Conservation (phyloP, 2,888 invertebrate genomes). For the Conops quadrifasciatus region DNA sequence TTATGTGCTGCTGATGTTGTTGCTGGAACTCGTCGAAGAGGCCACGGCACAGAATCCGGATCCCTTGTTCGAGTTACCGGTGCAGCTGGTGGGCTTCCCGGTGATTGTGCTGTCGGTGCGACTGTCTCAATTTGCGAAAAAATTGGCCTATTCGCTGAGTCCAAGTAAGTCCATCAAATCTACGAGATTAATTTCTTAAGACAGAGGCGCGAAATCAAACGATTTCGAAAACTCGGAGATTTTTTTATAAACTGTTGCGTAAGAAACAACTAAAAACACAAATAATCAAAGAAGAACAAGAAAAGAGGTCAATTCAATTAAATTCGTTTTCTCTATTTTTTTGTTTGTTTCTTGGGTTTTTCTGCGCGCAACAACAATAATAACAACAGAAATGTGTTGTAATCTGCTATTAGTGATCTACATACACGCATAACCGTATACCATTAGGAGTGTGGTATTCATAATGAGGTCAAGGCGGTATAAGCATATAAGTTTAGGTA, state of each 20-base stretch:
- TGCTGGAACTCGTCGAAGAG: conserved; percentile 57
- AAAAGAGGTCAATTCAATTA: no score
- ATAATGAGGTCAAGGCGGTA: no score
- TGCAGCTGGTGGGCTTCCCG: conserved; percentile 86
- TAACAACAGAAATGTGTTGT: no score
- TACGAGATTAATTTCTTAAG: not conserved
- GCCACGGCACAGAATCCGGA: conserved; percentile 64
- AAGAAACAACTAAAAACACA: no score
- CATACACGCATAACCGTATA: no score
- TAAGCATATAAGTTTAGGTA: no score
- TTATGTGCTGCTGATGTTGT: conserved; percentile 57
- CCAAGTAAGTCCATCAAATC: conserved; percentile 77
- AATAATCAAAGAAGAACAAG: no score
- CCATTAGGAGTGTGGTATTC: no score
- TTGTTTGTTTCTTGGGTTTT: no score
- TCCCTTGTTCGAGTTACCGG: conserved; percentile 78
- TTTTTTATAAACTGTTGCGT: not conserved
- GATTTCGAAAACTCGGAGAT: not conserved
- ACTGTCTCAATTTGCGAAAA: conserved; percentile 83
- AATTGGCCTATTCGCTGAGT: conserved; percentile 81
- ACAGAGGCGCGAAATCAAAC: not conserved
- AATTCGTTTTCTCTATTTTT: no score
- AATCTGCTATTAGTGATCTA: no score
- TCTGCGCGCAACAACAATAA: no score
- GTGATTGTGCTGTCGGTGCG: conserved; percentile 81